phyloP scores from a whole-genome alignment of 2,888 invertebrate genomes.

The Brachynemurus nebulosus region DNA sequence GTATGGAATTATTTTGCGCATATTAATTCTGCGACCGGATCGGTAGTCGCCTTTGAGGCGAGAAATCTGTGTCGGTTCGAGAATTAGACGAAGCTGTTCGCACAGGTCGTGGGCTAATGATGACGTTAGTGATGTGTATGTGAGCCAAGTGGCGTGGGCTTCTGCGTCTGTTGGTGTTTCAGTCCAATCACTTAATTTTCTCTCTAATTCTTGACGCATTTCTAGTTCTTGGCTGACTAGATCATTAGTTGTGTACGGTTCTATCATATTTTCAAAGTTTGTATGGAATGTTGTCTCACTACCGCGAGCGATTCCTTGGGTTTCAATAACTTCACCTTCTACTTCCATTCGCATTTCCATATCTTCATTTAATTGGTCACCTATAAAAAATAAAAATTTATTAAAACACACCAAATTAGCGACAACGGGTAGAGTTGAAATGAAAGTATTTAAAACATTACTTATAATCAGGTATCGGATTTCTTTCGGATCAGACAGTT shows the following conservation, averaged over 20 bases:
- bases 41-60: conserved; percentile 89
- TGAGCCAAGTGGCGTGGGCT: conserved; percentile 44
- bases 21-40: conserved; percentile 93
- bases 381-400: conserved; percentile 1
- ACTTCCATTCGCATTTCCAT: conserved; percentile 39
- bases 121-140: conserved; percentile 42
- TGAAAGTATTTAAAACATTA: no score
- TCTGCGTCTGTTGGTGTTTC: conserved; percentile 31
- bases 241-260: conserved; percentile 14
- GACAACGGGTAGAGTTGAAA: no score
- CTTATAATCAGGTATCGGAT: no score
- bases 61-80: conserved; percentile 91
- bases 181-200: conserved; percentile 35
- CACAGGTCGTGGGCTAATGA: conserved; percentile 71
- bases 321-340: conserved; percentile 61
- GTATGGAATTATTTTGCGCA: conserved; percentile 96
- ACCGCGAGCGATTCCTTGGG: conserved; percentile 51
- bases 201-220: conserved; percentile 34
- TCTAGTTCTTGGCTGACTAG: conserved; percentile 30
- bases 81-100: conserved; percentile 82
- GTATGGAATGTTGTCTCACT: conserved; percentile 68
- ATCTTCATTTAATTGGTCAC: conserved; percentile 18
- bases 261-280: conserved; percentile 27
- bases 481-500: no score
- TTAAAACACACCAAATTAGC: conserved; percentile 1